Conservation (phyloP, 1,140 invertebrate species). For the Bombus impatiens region DNA sequence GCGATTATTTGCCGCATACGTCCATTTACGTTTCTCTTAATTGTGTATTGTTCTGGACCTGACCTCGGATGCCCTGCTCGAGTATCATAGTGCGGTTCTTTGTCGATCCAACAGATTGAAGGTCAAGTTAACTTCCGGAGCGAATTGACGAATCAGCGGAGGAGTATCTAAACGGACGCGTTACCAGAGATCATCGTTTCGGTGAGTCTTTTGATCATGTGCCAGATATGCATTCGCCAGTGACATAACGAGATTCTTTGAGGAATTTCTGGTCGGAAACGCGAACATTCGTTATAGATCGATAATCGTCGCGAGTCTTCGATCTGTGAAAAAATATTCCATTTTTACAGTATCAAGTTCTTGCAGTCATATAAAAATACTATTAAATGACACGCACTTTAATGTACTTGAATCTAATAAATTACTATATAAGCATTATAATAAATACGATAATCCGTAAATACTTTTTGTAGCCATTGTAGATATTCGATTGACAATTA, state of each 20-base stretch:
- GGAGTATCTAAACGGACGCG: constrained; percentile 11
- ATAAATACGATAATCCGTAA: too few relatives aligned
- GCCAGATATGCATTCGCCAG: constrained; percentile 37
- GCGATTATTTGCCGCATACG: constrained; percentile 26
- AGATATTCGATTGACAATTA: too few relatives aligned
- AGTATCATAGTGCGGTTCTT: not conserved
- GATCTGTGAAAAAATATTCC: not conserved
- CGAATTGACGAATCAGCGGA: not conserved
- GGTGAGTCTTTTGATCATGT: constrained; percentile 57
- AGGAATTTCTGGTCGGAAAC: not conserved
- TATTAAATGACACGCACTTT: too few relatives aligned
- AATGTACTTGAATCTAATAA: too few relatives aligned
- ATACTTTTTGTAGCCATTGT: too few relatives aligned
- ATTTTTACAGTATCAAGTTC: too few relatives aligned
- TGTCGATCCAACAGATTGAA: not conserved
- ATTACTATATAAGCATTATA: too few relatives aligned
- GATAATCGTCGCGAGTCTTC: not conserved
- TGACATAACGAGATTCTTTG: constrained; percentile 44
- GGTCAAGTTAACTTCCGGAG: not conserved
- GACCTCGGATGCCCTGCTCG: not conserved
- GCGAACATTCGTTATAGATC: not conserved
- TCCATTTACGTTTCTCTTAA: not conserved
- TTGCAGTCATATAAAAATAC: too few relatives aligned
- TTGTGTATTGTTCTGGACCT: not conserved
- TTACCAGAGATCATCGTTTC: constrained; percentile 36